Evolutionary conservation across 2,797 vertebrate species (phyloP).

Genomic region (Pangasius macronema): DNA sequence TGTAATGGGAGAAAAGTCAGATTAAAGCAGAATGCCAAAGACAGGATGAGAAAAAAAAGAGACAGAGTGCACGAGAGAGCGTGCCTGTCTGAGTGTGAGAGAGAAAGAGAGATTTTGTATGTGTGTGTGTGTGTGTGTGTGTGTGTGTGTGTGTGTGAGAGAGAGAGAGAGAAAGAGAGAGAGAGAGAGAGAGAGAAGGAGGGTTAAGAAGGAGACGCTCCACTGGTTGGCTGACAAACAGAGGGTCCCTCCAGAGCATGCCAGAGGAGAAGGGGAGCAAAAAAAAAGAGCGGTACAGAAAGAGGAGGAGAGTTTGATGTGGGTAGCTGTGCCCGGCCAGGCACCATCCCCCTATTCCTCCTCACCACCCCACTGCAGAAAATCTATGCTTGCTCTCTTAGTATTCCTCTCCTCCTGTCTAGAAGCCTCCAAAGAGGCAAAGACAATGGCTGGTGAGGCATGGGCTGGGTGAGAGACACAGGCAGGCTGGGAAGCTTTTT

Average conservation of each 20-base stretch:
- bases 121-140: constrained; percentile 37
- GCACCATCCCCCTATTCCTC: constrained; percentile 58
- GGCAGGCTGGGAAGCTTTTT: constrained; percentile 66
- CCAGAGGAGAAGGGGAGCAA: constrained; percentile 71
- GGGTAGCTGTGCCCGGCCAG: constrained; percentile 73
- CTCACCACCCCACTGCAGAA: constrained; percentile 64
- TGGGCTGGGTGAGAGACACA: constrained; percentile 62
- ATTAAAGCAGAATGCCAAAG: constrained; percentile 56
- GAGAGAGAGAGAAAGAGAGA: constrained; percentile 24
- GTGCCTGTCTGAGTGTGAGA: constrained; percentile 41
- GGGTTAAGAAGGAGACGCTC: constrained; percentile 74
- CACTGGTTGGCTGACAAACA: constrained; percentile 82
- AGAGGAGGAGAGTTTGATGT: constrained; percentile 77
- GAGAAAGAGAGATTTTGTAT: constrained; percentile 17
- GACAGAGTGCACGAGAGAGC: constrained; percentile 41
- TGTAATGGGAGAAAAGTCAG: constrained; percentile 54
- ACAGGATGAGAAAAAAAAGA: constrained; percentile 39
- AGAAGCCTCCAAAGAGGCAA: constrained; percentile 71
- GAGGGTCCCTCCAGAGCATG: constrained; percentile 77
- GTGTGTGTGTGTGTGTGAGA: constrained; percentile 38
- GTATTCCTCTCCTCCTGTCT: constrained; percentile 77
- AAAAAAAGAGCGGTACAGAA: constrained; percentile 59
- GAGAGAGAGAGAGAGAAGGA: constrained; percentile 54
- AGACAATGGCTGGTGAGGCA: constrained; percentile 72
- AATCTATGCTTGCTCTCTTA: constrained; percentile 80